Conservation (phyloP, 1,140 invertebrate species). For the Tetramorium simillimum region DNA sequence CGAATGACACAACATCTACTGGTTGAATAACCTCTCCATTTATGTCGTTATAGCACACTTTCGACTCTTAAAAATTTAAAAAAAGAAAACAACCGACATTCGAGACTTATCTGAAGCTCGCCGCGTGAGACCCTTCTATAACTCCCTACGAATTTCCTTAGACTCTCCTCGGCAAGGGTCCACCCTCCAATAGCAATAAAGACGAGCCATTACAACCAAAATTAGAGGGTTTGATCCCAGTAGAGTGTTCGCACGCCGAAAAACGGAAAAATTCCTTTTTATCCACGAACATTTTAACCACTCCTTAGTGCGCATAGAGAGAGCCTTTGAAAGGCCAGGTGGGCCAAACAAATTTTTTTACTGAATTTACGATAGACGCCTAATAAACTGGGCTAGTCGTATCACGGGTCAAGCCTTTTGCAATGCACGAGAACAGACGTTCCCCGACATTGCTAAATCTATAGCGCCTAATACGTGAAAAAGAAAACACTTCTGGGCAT, state of each 20-base stretch:
- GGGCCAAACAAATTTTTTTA: conserved; percentile 41
- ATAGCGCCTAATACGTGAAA: background rate
- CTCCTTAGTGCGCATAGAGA: conserved; percentile 33
- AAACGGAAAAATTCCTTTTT: conserved; percentile 75
- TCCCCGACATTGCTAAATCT: background rate
- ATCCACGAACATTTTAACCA: conserved; percentile 65
- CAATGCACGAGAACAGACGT: background rate
- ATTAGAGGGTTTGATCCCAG: conserved; percentile 81
- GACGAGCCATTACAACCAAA: conserved; percentile 80
- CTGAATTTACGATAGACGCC: background rate
- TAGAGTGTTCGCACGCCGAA: conserved; percentile 52
- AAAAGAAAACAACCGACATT: conserved; percentile 68
- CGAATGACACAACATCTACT: conserved; percentile 55
- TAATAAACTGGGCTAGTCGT: conserved; percentile 12
- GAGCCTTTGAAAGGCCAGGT: conserved; percentile 64
- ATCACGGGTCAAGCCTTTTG: conserved; percentile 30
- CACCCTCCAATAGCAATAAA: conserved; percentile 68
- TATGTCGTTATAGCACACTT: conserved; percentile 68
- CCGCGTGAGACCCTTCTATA: conserved; percentile 55
- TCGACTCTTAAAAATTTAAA: conserved; percentile 44
- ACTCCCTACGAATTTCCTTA: conserved; percentile 53
- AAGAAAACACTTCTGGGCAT: background rate
- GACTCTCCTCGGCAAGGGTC: conserved; percentile 30
- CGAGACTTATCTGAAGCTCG: conserved; percentile 37
- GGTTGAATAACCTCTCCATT: conserved; percentile 54